These are phyloP conservation scores for Phataginus tetradactyla DNA, from an alignment of 2,797 vertebrate species.

Conservation along the genomic window DNA sequence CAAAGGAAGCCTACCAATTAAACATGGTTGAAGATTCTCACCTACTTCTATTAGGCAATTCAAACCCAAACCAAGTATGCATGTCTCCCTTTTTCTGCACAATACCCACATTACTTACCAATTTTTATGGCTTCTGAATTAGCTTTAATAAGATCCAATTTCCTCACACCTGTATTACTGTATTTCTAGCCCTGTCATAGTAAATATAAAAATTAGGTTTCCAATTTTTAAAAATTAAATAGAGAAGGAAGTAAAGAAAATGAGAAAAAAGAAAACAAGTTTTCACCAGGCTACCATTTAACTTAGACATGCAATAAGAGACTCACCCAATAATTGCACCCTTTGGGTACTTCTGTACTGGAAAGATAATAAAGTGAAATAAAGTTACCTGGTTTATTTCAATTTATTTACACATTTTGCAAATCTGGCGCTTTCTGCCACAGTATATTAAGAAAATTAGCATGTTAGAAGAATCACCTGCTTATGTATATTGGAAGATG, in stretches of 20 bases:
- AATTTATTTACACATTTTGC: slow-evolving; percentile 70
- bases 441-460: slow-evolving; percentile 76
- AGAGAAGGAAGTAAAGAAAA: not conserved
- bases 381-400: slow-evolving; percentile 72
- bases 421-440: slow-evolving; percentile 60
- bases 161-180: slow-evolving; percentile 33
- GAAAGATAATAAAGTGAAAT: slow-evolving; percentile 68
- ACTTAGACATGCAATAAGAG: slow-evolving; percentile 59
- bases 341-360: slow-evolving; percentile 56
- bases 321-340: slow-evolving; percentile 54
- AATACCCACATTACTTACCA: not conserved
- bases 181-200: slow-evolving; percentile 28
- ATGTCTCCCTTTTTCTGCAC: not conserved
- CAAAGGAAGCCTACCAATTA: slow-evolving; percentile 45
- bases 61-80: slow-evolving; percentile 54
- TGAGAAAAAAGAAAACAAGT: not conserved
- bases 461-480: slow-evolving; percentile 75
- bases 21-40: slow-evolving; percentile 42
- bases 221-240: slow-evolving; percentile 23
- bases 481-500: slow-evolving; percentile 69
- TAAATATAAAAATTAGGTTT: slow-evolving; percentile 54
- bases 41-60: slow-evolving; percentile 52
- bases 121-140: slow-evolving; percentile 58
- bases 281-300: slow-evolving; percentile 27
- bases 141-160: slow-evolving; percentile 63